phyloP scores from a whole-genome alignment of 2,113 vertebrate species.

The Vanacampus margaritifer region DNA sequence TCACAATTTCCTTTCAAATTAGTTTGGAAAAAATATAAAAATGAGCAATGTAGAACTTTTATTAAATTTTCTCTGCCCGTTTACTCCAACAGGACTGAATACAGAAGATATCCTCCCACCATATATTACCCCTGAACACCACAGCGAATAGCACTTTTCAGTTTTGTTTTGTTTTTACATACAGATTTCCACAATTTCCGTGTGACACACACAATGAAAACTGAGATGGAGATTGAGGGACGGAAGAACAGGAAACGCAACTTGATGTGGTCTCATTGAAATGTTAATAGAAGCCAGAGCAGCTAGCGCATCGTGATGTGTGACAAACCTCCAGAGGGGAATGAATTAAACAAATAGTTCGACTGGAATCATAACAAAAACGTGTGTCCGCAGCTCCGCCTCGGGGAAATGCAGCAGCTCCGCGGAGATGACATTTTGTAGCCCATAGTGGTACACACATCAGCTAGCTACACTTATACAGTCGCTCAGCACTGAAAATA shows the following conservation, averaged over 20 bases:
- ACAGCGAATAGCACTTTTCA: slow-evolving; percentile 37
- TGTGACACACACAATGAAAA: background rate
- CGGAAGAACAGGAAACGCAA: background rate
- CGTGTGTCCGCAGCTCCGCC: background rate
- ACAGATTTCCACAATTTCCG: slow-evolving; percentile 9
- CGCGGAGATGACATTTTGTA: background rate
- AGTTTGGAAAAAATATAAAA: background rate
- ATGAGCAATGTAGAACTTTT: slow-evolving; percentile 5
- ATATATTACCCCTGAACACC: slow-evolving; percentile 54
- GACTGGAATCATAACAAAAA: background rate
- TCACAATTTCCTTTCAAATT: background rate
- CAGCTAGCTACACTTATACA: background rate
- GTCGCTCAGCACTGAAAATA: background rate
- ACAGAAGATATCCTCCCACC: slow-evolving; percentile 31
- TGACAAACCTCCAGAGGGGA: background rate
- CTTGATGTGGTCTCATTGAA: background rate
- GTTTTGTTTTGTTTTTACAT: background rate
- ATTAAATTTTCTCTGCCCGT: slow-evolving; percentile 39
- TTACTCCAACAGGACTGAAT: slow-evolving; percentile 33
- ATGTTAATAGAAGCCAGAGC: background rate
- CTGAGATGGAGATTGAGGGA: background rate
- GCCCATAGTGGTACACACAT: background rate
- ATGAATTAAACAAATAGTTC: too few species aligned
- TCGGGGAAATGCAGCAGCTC: background rate
- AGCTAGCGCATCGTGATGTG: background rate